phyloP scores from a whole-genome alignment of 2,888 invertebrate genomes.

The Luffia ferchaultella region DNA sequence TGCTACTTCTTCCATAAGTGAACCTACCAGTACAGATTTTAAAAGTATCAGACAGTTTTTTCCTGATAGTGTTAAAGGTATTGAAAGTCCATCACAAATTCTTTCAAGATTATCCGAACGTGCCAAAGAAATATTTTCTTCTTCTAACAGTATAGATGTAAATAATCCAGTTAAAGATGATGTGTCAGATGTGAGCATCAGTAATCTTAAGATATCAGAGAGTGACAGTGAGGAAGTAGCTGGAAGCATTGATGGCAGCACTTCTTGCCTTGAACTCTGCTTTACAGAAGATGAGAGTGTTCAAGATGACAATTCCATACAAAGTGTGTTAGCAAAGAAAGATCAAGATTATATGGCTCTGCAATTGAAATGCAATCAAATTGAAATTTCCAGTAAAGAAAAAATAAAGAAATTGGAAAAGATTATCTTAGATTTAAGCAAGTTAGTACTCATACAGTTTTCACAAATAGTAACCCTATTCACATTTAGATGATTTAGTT shows the following conservation, averaged over 20 bases:
- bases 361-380: conserved; percentile 58
- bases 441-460: no score
- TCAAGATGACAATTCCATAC: conserved; percentile 38
- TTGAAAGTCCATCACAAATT: conserved; percentile 56
- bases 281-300: conserved; percentile 54
- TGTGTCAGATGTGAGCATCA: conserved; percentile 47
- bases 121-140: conserved; percentile 60
- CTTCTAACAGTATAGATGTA: conserved; percentile 49
- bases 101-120: conserved; percentile 52
- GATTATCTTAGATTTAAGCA: conserved; percentile 70
- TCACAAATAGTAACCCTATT: no score
- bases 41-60: conserved; percentile 52
- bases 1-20: conserved; percentile 42
- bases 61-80: conserved; percentile 50
- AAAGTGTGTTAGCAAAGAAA: conserved; percentile 41
- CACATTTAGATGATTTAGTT: no score
- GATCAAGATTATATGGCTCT: conserved; percentile 59
- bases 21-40: conserved; percentile 51
- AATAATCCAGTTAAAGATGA: conserved; percentile 44
- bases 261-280: conserved; percentile 55
- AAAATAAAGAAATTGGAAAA: conserved; percentile 55
- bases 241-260: conserved; percentile 54
- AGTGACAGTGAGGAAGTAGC: conserved; percentile 58
- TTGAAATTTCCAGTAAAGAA: conserved; percentile 49
- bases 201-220: conserved; percentile 52